Conservation (phyloP, 2,113 vertebrate species). For the Vireo altiloquus region DNA sequence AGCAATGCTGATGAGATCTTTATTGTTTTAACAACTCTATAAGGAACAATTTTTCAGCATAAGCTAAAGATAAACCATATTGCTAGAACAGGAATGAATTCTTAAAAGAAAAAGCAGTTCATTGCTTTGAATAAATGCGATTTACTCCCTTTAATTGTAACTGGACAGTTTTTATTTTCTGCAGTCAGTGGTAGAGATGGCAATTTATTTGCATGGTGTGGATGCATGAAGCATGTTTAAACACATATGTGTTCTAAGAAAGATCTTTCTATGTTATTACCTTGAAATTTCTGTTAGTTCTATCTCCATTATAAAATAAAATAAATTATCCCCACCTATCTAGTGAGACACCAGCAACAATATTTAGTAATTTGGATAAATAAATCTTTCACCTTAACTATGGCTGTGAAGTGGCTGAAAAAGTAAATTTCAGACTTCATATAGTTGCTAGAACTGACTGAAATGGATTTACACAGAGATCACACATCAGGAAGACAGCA, state of each 20-base stretch:
- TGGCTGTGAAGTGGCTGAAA: neutral
- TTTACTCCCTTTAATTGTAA: neutral
- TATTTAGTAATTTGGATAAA: neutral
- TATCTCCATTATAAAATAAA: neutral
- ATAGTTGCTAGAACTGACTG: neutral
- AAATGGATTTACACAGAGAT: neutral
- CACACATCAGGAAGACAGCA: neutral
- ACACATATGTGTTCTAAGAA: neutral
- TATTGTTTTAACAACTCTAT: neutral
- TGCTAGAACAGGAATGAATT: neutral
- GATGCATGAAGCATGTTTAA: neutral
- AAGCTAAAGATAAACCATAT: neutral
- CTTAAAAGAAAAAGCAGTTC: neutral
- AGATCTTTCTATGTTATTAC: neutral
- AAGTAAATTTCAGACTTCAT: neutral
- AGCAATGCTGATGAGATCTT: neutral
- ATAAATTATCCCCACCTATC: neutral
- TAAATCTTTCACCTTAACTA: neutral
- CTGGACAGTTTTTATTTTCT: neutral
- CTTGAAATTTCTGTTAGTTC: neutral
- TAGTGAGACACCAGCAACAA: neutral
- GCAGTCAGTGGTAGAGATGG: neutral
- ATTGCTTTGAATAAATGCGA: neutral
- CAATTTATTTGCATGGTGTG: neutral
- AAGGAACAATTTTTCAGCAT: neutral